A percentile compares a stretch with the other conserved stretches of the same genome.
Evolutionary conservation across 2,113 vertebrate species (phyloP).

Genomic region (Chaetorhynchus papuensis): DNA sequence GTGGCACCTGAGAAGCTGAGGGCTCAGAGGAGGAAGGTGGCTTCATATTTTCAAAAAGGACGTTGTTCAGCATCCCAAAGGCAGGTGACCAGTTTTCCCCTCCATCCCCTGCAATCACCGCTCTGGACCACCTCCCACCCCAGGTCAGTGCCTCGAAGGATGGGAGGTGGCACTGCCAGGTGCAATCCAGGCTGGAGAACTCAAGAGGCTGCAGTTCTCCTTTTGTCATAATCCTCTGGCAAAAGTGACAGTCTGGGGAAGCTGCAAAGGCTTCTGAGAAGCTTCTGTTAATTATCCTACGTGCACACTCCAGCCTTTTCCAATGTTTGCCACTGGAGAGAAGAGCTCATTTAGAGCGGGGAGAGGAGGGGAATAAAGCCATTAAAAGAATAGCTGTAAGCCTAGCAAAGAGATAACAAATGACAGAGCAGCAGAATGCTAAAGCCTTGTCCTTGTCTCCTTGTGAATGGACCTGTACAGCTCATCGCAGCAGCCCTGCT

Average conservation of each 20-base stretch:
- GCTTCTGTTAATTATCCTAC: not conserved
- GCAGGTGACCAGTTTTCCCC: not conserved
- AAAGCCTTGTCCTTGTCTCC: not conserved
- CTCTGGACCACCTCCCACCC: not conserved
- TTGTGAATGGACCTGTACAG: not conserved
- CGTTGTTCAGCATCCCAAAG: not conserved
- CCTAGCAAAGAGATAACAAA: not conserved
- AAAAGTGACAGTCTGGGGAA: not conserved
- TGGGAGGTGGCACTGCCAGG: not conserved
- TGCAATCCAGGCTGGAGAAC: not conserved
- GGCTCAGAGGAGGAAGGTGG: not conserved
- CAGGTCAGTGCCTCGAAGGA: fast-evolving
- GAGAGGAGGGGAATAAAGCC: not conserved
- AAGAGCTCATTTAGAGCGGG: not conserved
- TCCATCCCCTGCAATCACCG: fast-evolving
- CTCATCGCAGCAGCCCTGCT: not conserved
- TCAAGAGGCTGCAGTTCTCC: fast-evolving
- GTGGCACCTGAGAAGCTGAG: not conserved
- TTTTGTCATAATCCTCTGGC: not conserved
- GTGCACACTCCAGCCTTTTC: not conserved
- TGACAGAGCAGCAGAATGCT: not conserved
- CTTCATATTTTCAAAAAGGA: not conserved
- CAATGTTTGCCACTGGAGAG: slow-evolving; percentile 25
- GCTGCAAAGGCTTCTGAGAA: not conserved
- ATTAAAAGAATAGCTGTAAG: slow-evolving; percentile 31